Conservation (phyloP, 2,797 vertebrate genomes). For the Sylvilagus floridanus region DNA sequence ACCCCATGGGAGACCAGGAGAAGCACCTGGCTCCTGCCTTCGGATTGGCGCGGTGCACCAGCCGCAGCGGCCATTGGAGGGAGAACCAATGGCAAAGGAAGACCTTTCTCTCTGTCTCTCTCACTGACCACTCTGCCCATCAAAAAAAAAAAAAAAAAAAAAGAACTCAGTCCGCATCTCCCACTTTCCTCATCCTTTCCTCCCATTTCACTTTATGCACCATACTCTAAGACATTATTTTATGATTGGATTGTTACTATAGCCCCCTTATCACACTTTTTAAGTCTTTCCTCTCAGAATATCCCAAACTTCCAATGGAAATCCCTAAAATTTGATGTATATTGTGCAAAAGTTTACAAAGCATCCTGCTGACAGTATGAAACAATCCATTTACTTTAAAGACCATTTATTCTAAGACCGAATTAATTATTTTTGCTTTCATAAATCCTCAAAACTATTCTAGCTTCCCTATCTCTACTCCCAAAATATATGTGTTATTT, state of each 20-base stretch:
- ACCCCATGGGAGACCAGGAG: too few relatives aligned
- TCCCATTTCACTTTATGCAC: too few relatives aligned
- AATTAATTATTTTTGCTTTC: background rate
- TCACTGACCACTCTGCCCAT: too few relatives aligned
- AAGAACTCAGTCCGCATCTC: too few relatives aligned
- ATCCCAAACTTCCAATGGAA: slow-evolving; percentile 26
- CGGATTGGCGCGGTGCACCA: too few relatives aligned
- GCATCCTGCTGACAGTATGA: background rate
- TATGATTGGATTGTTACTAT: background rate
- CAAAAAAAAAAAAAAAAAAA: too few relatives aligned
- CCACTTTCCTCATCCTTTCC: background rate
- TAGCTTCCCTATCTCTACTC: background rate
- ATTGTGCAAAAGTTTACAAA: background rate
- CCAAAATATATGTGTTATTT: background rate
- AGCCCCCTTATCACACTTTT: background rate
- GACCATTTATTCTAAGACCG: background rate
- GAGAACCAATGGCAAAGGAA: too few relatives aligned
- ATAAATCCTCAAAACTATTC: background rate
- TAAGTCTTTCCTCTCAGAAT: background rate
- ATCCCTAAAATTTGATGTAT: background rate
- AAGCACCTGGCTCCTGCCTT: too few relatives aligned
- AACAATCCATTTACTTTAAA: background rate
- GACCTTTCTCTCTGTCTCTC: too few relatives aligned
- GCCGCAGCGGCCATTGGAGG: too few relatives aligned
- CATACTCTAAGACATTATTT: background rate